These are phyloP conservation scores for Nyctibius grandis DNA, from an alignment of 2,797 vertebrate genomes.

Conservation along the genomic window DNA sequence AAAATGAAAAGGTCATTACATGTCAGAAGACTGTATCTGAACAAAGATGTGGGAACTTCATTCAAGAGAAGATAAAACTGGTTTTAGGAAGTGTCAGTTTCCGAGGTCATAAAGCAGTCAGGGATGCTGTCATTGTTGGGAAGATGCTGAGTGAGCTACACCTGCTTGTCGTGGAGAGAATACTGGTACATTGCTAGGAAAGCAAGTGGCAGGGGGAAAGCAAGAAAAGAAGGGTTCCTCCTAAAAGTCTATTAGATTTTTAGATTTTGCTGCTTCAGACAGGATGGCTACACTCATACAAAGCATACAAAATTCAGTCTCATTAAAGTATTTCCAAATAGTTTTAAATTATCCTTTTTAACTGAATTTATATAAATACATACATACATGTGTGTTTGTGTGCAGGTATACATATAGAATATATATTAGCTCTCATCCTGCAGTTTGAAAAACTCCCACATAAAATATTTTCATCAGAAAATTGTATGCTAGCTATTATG, in stretches of 20 bases:
- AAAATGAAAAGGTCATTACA: not conserved
- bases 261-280: not conserved
- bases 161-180: not conserved
- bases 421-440: not conserved
- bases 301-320: not conserved
- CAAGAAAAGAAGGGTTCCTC: not conserved
- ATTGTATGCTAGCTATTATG: not conserved
- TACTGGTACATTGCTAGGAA: not conserved
- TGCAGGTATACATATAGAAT: not conserved
- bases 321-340: not conserved
- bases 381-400: not conserved
- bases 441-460: not conserved
- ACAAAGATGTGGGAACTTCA: not conserved
- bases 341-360: not conserved
- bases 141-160: not conserved
- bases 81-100: not conserved
- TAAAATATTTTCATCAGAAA: not conserved
- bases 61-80: not conserved
- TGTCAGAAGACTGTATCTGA: not conserved
- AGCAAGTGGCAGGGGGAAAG: not conserved
- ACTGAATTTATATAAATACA: not conserved
- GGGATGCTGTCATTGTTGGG: not conserved
- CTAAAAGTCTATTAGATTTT: not conserved
- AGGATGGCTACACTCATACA: not conserved
- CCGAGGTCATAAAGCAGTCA: not conserved